Percentiles rank a stretch among this genome's conserved stretches.
Evolutionary conservation across 2,888 invertebrate genomes (phyloP).

Genomic region (Calameuta idolon): DNA sequence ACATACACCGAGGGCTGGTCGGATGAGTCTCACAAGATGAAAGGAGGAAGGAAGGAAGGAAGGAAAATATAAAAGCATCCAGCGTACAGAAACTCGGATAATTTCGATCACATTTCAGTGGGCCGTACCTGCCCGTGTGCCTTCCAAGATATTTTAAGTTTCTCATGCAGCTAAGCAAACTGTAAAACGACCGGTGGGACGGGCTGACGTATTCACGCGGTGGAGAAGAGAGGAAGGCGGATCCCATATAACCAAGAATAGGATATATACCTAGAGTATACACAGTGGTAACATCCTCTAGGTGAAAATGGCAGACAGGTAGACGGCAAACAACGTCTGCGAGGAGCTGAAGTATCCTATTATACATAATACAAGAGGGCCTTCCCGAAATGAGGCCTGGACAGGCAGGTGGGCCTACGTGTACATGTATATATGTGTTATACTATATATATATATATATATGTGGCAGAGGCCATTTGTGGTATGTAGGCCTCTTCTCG

Average conservation of each 20-base stretch:
- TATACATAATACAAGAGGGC: slow-evolving; percentile 49
- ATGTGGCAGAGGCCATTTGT: slow-evolving; percentile 2
- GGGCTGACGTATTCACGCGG: slow-evolving; percentile 32
- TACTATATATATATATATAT: not conserved
- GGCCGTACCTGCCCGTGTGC: slow-evolving; percentile 22
- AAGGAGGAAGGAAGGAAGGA: not conserved
- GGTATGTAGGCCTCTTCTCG: not conserved
- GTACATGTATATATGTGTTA: not conserved
- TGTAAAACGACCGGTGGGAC: slow-evolving; percentile 34
- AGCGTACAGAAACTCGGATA: not conserved
- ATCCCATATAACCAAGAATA: not conserved
- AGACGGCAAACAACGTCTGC: slow-evolving; percentile 51
- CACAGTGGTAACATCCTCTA: not conserved
- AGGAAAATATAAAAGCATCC: too few relatives aligned
- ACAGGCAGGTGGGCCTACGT: not conserved
- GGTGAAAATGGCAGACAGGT: slow-evolving; percentile 43
- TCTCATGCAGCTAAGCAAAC: slow-evolving; percentile 23
- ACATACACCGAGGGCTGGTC: not conserved
- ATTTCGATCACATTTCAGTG: slow-evolving; percentile 35
- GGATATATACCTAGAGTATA: not conserved
- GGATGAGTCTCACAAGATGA: not conserved
- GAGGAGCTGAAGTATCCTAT: slow-evolving; percentile 47
- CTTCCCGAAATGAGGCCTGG: slow-evolving; percentile 37
- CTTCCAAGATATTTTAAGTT: not conserved
- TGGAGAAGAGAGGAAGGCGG: slow-evolving; percentile 20